These are phyloP conservation scores for Chelonus formosanus DNA, from an alignment of 2,888 invertebrate genomes.

Conservation along the genomic window DNA sequence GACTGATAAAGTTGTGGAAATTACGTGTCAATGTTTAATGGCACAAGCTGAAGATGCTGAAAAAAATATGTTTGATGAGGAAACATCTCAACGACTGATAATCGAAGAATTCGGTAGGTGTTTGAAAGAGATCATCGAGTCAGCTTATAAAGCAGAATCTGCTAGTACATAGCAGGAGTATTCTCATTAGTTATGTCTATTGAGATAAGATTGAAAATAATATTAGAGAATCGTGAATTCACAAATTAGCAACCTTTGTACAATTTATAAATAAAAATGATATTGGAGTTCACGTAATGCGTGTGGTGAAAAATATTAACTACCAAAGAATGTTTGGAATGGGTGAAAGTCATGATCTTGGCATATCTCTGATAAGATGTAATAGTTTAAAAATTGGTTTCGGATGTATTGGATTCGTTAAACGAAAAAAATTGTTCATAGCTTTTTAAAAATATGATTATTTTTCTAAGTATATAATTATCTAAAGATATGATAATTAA, in stretches of 20 bases:
- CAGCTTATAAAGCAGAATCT: constrained; percentile 68
- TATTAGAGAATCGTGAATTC: constrained; percentile 3
- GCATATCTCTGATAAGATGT: too few species aligned
- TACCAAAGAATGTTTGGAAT: constrained; percentile 33
- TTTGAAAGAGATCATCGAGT: constrained; percentile 89
- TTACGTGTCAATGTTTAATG: constrained; percentile 93
- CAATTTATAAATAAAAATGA: constrained; percentile 30
- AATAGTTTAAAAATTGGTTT: too few species aligned
- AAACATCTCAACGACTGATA: constrained; percentile 75
- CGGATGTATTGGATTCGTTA: too few species aligned
- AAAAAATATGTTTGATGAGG: constrained; percentile 71
- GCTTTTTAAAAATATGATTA: too few species aligned
- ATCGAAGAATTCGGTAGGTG: constrained; percentile 96
- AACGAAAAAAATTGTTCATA: too few species aligned
- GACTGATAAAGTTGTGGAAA: constrained; percentile 94
- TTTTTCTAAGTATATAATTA: too few species aligned
- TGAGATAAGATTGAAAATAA: constrained; percentile 19
- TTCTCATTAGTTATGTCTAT: not conserved
- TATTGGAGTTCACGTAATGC: constrained; percentile 11
- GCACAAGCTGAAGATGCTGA: constrained; percentile 91
- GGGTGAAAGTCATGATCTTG: not conserved
- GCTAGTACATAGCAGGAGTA: constrained; percentile 59
- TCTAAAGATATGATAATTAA: too few species aligned
- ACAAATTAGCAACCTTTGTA: constrained; percentile 16
- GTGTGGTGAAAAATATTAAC: constrained; percentile 17